Conservation (phyloP, 2,888 invertebrate genomes). For the Fissipunctia ypsillon region DNA sequence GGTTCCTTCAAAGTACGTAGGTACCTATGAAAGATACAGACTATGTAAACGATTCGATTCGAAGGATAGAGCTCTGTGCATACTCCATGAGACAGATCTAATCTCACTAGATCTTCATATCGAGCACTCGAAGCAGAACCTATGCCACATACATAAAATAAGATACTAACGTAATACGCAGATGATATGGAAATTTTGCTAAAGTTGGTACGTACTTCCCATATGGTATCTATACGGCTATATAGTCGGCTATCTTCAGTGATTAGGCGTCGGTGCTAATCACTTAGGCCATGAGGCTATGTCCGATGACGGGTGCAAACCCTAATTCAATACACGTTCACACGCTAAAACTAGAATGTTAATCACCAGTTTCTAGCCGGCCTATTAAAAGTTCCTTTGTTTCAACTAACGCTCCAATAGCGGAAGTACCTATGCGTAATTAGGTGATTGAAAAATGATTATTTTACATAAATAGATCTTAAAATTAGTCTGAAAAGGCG, state of each 20-base stretch:
- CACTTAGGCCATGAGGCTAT: slow-evolving; percentile 18
- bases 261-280: slow-evolving; percentile 41
- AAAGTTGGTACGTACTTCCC: neutral
- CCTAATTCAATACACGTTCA: slow-evolving; percentile 31
- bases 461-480: slow-evolving; percentile 4
- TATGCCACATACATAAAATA: neutral
- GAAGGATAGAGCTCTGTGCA: neutral
- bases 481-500: neutral
- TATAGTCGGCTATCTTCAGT: slow-evolving; percentile 29
- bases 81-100: slow-evolving; percentile 10
- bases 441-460: slow-evolving; percentile 30
- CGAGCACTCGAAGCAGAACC: slow-evolving; percentile 3
- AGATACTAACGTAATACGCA: slow-evolving; percentile 6
- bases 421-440: slow-evolving; percentile 20
- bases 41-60: slow-evolving; percentile 4
- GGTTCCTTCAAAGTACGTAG: neutral
- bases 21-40: slow-evolving; percentile 4
- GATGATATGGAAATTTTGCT: slow-evolving; percentile 25
- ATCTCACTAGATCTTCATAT: slow-evolving; percentile 30
- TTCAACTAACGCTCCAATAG: slow-evolving; percentile 27
- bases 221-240: neutral
- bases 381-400: slow-evolving; percentile 22
- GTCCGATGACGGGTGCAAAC: slow-evolving; percentile 26
- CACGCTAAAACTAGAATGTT: slow-evolving; percentile 13
- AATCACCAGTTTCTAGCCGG: slow-evolving; percentile 11